A percentile compares a stretch with the other conserved stretches of the same genome.
Evolutionary conservation across 1,140 invertebrate species (phyloP).

Genomic region (Lysiphlebus fabarum): DNA sequence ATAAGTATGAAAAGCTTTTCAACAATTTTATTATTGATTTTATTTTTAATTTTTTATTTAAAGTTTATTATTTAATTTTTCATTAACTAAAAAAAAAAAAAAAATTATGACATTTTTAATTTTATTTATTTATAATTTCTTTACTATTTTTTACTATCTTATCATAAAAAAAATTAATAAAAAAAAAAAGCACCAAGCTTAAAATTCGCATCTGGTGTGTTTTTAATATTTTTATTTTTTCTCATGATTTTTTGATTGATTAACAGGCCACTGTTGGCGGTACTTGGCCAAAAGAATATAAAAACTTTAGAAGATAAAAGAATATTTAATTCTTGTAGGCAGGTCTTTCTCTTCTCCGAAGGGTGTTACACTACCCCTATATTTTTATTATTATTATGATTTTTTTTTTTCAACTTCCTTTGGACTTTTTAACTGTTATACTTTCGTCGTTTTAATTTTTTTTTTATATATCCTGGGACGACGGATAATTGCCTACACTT

Average conservation of each 20-base stretch:
- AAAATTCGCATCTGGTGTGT: slow-evolving; percentile 21
- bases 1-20: no score
- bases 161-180: neutral
- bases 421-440: slow-evolving; percentile 34
- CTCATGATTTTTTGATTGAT: slow-evolving; percentile 51
- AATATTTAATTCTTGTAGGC: slow-evolving; percentile 48
- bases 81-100: no score
- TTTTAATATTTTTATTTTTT: slow-evolving; percentile 39
- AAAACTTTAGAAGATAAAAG: slow-evolving; percentile 46
- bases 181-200: slow-evolving; percentile 1
- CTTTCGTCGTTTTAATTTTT: slow-evolving; percentile 36
- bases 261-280: slow-evolving; percentile 34
- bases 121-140: no score
- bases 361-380: slow-evolving; percentile 27
- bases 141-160: no score
- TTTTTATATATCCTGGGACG: no score
- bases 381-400: neutral
- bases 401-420: no score
- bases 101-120: no score
- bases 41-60: no score
- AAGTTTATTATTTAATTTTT: no score
- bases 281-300: slow-evolving; percentile 35
- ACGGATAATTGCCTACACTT: slow-evolving; percentile 39
- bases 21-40: no score
- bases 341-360: slow-evolving; percentile 29